Conservation (phyloP, 2,888 invertebrate genomes). For the Cordylochernes scorpioides region DNA sequence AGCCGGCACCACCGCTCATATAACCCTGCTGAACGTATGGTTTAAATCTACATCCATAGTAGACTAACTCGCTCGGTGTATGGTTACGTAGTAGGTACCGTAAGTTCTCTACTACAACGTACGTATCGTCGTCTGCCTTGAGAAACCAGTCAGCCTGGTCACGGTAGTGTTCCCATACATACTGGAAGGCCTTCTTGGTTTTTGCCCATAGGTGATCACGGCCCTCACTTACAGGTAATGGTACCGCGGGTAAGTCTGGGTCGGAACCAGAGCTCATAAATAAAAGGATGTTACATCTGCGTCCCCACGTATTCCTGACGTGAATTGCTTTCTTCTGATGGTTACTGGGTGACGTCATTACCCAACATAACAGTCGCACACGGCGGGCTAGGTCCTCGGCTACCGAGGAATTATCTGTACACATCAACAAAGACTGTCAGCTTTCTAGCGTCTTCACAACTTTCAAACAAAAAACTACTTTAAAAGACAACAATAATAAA, state of each 20-base stretch:
- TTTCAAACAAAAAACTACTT: no score
- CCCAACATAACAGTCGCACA: conserved; percentile 80
- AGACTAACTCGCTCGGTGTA: conserved; percentile 43
- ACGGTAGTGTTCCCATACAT: conserved; percentile 31
- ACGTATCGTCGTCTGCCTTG: conserved; percentile 96
- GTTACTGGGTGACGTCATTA: conserved; percentile 77
- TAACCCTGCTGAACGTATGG: conserved; percentile 49
- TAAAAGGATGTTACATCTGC: conserved; percentile 54
- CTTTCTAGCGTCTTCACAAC: no score
- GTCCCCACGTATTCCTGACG: conserved; percentile 85
- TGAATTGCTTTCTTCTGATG: conserved; percentile 67
- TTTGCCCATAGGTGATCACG: conserved; percentile 87
- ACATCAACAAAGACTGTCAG: no score
- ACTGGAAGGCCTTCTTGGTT: conserved; percentile 74
- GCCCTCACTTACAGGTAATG: conserved; percentile 57
- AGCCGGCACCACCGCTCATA: conserved; percentile 37
- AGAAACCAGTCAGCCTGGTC: conserved; percentile 84
- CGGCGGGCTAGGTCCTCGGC: no score
- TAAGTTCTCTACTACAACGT: conserved; percentile 79
- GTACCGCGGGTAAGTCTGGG: conserved; percentile 42
- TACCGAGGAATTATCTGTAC: no score
- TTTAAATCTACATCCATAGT: conserved; percentile 71
- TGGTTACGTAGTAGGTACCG: conserved; percentile 48
- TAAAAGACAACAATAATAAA: no score
- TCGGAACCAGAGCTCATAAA: conserved; percentile 43